Evolutionary conservation across 2,797 vertebrate species (phyloP).

Genomic region (Ceryle rudis): DNA sequence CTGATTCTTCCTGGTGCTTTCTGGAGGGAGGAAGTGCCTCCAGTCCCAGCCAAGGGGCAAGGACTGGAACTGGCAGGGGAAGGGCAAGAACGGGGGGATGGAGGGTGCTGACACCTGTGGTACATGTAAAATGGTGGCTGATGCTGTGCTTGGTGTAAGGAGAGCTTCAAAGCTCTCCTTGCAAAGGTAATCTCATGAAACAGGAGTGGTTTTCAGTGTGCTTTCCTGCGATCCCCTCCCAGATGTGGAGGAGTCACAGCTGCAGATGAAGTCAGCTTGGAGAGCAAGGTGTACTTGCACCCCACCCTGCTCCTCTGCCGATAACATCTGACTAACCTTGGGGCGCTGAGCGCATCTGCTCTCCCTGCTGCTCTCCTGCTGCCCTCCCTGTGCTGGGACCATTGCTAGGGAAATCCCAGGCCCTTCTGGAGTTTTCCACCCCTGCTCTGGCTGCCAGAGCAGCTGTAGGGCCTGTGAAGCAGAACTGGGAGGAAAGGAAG

Average conservation of each 20-base stretch:
- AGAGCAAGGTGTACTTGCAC: conserved; percentile 49
- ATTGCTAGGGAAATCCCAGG: neutral
- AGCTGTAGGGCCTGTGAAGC: neutral
- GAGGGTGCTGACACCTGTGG: neutral
- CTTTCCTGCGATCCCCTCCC: conserved; percentile 33
- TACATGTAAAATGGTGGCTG: neutral
- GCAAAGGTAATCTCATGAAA: conserved; percentile 22
- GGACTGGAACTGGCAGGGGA: neutral
- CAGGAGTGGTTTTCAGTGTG: conserved; percentile 14
- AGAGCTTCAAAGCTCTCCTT: neutral
- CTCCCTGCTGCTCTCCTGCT: neutral
- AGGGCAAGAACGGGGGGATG: neutral
- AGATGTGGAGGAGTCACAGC: conserved; percentile 38
- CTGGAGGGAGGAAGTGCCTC: accelerated
- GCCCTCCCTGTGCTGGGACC: neutral
- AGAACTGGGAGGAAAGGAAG: neutral
- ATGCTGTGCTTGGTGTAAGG: neutral
- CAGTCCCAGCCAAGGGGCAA: neutral
- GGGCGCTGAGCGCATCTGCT: conserved; percentile 16
- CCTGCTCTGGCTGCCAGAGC: neutral
- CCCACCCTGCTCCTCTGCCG: neutral
- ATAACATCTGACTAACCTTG: conserved; percentile 42
- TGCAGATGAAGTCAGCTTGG: conserved; percentile 57
- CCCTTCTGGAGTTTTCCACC: neutral
- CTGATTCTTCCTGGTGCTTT: neutral